Evolutionary conservation across 2,113 vertebrate genomes (phyloP).

Genomic region (Ammodytes marinus): DNA sequence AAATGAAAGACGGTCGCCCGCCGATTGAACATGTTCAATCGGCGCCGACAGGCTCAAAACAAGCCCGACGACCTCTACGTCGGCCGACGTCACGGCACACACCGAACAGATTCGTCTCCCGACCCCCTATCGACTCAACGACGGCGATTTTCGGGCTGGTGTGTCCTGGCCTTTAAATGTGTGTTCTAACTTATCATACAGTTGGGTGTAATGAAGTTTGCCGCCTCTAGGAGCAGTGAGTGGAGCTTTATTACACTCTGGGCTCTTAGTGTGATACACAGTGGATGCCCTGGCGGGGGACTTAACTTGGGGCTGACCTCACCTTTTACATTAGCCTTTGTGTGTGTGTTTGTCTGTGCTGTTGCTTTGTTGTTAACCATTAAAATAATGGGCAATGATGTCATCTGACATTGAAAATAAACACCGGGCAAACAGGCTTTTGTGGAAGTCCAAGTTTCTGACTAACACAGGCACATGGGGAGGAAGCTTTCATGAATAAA

Average conservation of each 20-base stretch:
- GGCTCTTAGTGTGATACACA: too few relatives aligned
- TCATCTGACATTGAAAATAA: constrained; percentile 18
- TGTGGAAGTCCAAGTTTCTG: constrained; percentile 42
- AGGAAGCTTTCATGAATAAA: constrained; percentile 30
- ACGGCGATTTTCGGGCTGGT: too few relatives aligned
- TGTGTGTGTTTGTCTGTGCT: neutral
- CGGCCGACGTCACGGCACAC: too few relatives aligned
- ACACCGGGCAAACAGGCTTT: neutral
- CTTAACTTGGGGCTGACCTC: neutral
- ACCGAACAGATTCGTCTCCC: too few relatives aligned
- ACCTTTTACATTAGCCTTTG: neutral
- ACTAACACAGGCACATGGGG: constrained; percentile 17
- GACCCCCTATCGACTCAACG: too few relatives aligned
- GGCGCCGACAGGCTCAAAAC: too few relatives aligned
- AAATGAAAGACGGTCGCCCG: too few relatives aligned
- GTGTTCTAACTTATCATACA: neutral
- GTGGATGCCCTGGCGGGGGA: neutral
- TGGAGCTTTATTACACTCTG: neutral
- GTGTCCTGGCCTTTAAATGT: neutral
- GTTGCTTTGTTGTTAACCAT: constrained; percentile 19
- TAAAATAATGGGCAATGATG: constrained; percentile 6
- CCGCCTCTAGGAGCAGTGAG: neutral
- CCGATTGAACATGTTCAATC: too few relatives aligned
- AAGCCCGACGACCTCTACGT: too few relatives aligned
- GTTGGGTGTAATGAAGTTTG: neutral